phyloP scores from a whole-genome alignment of 2,113 vertebrate species.

The Onychostoma macrolepis region DNA sequence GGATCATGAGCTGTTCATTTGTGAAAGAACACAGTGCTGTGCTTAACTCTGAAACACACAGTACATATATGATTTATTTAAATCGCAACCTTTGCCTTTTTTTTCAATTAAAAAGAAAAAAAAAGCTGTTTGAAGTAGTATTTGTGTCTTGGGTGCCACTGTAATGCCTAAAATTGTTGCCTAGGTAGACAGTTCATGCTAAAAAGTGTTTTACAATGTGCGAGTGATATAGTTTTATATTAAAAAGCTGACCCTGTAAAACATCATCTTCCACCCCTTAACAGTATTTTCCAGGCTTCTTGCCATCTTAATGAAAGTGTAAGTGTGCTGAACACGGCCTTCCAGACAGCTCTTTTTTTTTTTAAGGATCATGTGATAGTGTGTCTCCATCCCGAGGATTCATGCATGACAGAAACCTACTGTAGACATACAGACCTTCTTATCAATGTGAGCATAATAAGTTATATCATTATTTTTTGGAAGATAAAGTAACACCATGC shows the following conservation, averaged over 20 bases:
- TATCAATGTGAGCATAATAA: background rate
- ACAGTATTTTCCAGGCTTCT: background rate
- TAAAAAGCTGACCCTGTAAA: background rate
- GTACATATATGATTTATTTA: background rate
- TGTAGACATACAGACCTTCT: background rate
- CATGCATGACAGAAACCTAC: constrained; percentile 12
- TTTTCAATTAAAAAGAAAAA: no score
- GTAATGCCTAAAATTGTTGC: background rate
- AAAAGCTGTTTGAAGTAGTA: no score
- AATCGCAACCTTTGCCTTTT: background rate
- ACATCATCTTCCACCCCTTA: background rate
- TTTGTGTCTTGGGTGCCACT: background rate
- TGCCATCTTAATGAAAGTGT: background rate
- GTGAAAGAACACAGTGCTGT: no score
- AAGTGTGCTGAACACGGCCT: background rate
- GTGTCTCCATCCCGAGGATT: background rate
- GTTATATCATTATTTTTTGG: background rate
- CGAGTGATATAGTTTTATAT: background rate
- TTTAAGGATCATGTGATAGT: background rate
- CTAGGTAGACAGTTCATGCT: background rate
- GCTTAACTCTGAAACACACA: background rate
- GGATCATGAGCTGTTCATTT: no score
- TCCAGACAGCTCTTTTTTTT: background rate
- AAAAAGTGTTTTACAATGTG: background rate
- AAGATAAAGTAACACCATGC: background rate